These are phyloP conservation scores for Polymixis flavicincta DNA, from an alignment of 2,888 invertebrate species.

Conservation along the genomic window DNA sequence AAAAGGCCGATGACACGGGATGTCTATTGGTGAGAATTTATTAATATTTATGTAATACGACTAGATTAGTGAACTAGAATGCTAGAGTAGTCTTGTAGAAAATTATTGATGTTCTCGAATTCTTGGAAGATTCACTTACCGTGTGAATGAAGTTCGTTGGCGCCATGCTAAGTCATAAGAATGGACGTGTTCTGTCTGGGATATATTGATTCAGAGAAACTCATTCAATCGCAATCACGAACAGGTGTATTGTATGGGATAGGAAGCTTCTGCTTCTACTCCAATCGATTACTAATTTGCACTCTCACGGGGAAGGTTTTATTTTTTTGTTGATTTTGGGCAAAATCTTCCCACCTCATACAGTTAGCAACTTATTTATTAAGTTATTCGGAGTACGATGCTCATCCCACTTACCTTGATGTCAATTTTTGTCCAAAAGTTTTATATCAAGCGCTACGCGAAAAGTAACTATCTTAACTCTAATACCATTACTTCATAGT, in stretches of 20 bases:
- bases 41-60: constrained; percentile 36
- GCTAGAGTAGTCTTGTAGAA: not conserved
- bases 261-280: not conserved
- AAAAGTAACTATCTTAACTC: not conserved
- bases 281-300: not conserved
- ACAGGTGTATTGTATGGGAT: not conserved
- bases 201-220: constrained; percentile 48
- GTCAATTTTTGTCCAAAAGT: not conserved
- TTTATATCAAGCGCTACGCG: not conserved
- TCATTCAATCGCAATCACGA: constrained; percentile 28
- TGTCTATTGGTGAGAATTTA: constrained; percentile 50
- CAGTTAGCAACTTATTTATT: not conserved
- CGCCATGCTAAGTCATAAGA: constrained; percentile 39
- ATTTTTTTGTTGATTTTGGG: not conserved
- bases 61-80: constrained; percentile 36
- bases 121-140: constrained; percentile 38
- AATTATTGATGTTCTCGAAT: constrained; percentile 1
- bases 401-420: not conserved
- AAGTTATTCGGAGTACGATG: not conserved
- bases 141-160: constrained; percentile 48
- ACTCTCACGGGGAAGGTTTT: not conserved
- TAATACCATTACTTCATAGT: not conserved
- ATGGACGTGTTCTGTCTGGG: constrained; percentile 46
- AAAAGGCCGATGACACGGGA: constrained; percentile 76
- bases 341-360: not conserved